phyloP scores from a whole-genome alignment of 1,140 invertebrate genomes.

The Tetramorium simillimum region DNA sequence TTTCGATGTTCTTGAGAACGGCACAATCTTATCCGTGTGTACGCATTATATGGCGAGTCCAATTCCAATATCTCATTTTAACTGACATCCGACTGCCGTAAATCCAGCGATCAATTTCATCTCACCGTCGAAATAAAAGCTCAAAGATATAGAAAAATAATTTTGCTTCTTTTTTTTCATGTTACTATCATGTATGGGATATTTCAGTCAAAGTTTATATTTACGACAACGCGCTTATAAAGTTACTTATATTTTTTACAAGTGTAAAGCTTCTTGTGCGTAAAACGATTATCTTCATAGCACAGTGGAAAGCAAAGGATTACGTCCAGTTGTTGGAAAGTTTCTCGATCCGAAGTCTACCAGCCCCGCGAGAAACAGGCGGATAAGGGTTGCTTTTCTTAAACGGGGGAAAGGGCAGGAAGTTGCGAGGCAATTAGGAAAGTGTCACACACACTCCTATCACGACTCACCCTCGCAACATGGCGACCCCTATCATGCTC shows the following conservation, averaged over 20 bases:
- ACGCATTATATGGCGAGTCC: conserved; percentile 44
- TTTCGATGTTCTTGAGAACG: conserved; percentile 42
- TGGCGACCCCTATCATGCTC: conserved; percentile 72
- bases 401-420: conserved; percentile 58
- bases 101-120: conserved; percentile 21
- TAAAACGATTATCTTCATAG: background rate
- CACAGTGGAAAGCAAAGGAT: background rate
- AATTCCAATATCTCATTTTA: conserved; percentile 55
- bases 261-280: background rate
- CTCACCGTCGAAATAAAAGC: background rate
- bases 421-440: conserved; percentile 77
- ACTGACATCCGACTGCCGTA: conserved; percentile 30
- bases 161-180: background rate
- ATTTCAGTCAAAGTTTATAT: background rate
- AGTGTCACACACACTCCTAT: conserved; percentile 77
- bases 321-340: conserved; percentile 32
- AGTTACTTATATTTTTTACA: background rate
- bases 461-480: conserved; percentile 68
- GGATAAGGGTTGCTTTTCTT: conserved; percentile 74
- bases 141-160: background rate
- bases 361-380: conserved; percentile 30
- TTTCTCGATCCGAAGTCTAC: conserved; percentile 55
- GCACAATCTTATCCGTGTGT: conserved; percentile 32
- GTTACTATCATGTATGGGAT: background rate
- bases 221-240: background rate